Conservation (phyloP, 2,113 vertebrate genomes). For the Urocynchramus pylzowi region DNA sequence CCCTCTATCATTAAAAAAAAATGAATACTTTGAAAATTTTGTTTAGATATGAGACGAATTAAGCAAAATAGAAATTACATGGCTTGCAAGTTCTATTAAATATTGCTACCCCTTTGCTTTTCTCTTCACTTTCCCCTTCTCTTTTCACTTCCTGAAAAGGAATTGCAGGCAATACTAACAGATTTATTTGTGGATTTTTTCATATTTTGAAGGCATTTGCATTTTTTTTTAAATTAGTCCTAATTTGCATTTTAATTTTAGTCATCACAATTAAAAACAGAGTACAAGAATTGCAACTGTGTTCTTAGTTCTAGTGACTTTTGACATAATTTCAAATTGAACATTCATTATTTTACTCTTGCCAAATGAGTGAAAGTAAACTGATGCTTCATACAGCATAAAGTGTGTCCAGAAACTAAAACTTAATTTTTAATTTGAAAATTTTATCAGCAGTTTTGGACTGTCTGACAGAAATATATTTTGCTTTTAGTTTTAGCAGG, state of each 20-base stretch:
- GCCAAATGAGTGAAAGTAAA: neutral
- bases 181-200: neutral
- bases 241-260: conserved; percentile 58
- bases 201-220: conserved; percentile 1
- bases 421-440: neutral
- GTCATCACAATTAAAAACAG: neutral
- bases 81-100: neutral
- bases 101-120: neutral
- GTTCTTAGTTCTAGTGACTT: neutral
- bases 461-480: neutral
- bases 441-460: neutral
- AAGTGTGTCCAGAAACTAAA: neutral
- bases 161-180: neutral
- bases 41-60: neutral
- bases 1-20: neutral
- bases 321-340: conserved; percentile 19
- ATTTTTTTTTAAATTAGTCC: neutral
- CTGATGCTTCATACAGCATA: neutral
- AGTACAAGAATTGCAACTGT: neutral
- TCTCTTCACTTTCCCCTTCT: neutral
- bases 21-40: neutral
- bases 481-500: neutral
- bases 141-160: neutral
- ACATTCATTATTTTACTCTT: neutral
- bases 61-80: neutral